Conservation (phyloP, 2,888 invertebrate species). For the Erpobdella octoculata region DNA sequence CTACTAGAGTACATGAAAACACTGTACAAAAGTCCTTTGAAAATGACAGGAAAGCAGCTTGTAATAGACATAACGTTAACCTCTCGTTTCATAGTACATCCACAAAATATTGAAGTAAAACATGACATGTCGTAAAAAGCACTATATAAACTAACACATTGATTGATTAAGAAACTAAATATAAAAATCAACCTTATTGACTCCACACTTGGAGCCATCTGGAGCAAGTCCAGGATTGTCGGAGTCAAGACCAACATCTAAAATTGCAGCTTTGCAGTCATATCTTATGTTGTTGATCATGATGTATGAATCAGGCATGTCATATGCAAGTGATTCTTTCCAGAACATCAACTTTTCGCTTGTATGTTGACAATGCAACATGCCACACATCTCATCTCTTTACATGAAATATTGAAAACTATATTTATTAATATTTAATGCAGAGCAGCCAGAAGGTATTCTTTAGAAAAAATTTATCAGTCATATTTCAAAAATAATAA, state of each 20-base stretch:
- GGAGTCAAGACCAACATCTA: constrained; percentile 80
- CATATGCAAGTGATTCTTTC: constrained; percentile 47
- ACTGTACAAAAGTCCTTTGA: too few relatives aligned
- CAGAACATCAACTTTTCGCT: constrained; percentile 69
- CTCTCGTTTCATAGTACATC: too few relatives aligned
- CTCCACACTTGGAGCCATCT: constrained; percentile 82
- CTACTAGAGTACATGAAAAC: too few relatives aligned
- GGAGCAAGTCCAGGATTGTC: constrained; percentile 90
- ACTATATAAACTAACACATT: neutral
- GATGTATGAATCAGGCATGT: constrained; percentile 39
- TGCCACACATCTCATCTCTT: constrained; percentile 74
- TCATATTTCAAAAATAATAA: too few relatives aligned
- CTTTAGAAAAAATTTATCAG: too few relatives aligned
- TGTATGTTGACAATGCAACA: constrained; percentile 85
- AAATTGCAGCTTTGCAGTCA: constrained; percentile 75
- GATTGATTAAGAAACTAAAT: neutral
- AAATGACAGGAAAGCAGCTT: too few relatives aligned
- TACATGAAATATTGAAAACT: neutral
- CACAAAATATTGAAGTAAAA: too few relatives aligned
- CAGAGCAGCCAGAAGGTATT: too few relatives aligned
- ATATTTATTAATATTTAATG: too few relatives aligned
- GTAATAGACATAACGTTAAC: too few relatives aligned
- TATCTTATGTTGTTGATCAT: constrained; percentile 34
- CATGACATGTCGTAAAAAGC: too few relatives aligned
- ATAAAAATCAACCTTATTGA: constrained; percentile 63